Base-by-base conservation (phyloP, 2,113 vertebrate species). In the Gymnorhina tibicen region DNA sequence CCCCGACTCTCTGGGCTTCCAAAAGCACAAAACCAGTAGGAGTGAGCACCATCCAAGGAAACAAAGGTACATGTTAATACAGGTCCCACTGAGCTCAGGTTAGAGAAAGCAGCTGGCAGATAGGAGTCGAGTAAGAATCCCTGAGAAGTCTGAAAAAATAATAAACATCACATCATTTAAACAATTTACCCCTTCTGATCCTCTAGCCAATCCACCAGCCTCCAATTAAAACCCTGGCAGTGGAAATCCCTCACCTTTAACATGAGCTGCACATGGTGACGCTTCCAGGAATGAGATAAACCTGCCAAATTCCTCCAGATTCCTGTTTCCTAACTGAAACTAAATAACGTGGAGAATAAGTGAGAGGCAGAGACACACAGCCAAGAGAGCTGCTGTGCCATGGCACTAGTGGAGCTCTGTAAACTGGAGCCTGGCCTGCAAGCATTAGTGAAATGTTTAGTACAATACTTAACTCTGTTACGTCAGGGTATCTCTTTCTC, bases 401-500 rank as follows among this genome's bases (percentile, higher is more conserved):
- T 81, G 88, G 94, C 88, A 76, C 69, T 90, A 53, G n/a, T 26
- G 55, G 67, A 55, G 68, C 55, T 66, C 75, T 93, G 64, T 93
- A 86, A 96, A 95, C 87, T 37, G 89, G 62, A 85, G 97, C 98
- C 97, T 97, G 97, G 95, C 97, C 98, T 95, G 98, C 97, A 98
- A 98, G 97, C 97, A 84, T 97, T 91, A 95, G 87, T 85, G 90
- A 89, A 91, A 87, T 72, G 92, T 95, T 97, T 96, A 91, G 80
- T 95, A 95, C 73, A 69, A 87, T 44, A 77, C 49, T 58, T 76
- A 89, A 72, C 67, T 92, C 93, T 86, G 80, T 91, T 96, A 89
- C 44, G 50, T 52, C 53, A 69, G 91, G 37, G 41, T 58, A 82
- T 67, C 66, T 93, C 87, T 91, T 81, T 84, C 74, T 84, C 49